phyloP scores from a whole-genome alignment of 2,113 vertebrate genomes.

The Oryzias javanicus region DNA sequence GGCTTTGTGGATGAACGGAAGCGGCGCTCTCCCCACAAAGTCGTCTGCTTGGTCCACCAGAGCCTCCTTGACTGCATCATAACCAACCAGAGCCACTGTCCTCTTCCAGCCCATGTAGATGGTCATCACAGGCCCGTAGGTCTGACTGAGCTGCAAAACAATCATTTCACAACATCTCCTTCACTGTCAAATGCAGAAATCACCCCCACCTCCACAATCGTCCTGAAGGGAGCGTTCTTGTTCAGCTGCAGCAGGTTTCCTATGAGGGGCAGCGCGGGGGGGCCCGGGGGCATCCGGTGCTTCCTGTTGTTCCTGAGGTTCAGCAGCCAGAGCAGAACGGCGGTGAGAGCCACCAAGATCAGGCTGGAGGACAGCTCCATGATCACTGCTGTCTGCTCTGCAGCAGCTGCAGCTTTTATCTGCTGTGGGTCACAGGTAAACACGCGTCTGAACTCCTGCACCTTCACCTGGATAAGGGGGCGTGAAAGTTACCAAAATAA shows the following conservation, averaged over 20 bases:
- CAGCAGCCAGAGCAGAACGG: slow-evolving; percentile 51
- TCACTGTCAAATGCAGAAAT: no score
- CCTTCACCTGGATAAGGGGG: neutral
- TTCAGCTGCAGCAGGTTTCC: slow-evolving; percentile 67
- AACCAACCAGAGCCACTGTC: slow-evolving; percentile 67
- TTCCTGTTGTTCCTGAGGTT: slow-evolving; percentile 11
- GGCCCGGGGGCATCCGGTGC: slow-evolving; percentile 65
- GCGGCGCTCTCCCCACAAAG: slow-evolving; percentile 63
- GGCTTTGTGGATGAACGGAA: slow-evolving; percentile 46
- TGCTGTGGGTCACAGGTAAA: neutral
- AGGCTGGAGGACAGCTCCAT: slow-evolving; percentile 60
- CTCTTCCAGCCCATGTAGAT: slow-evolving; percentile 70
- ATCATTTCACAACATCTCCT: no score
- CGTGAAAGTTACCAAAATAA: no score
- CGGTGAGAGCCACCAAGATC: slow-evolving; percentile 39
- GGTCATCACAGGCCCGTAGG: slow-evolving; percentile 68
- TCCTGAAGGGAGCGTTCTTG: slow-evolving; percentile 61
- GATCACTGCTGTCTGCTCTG: neutral
- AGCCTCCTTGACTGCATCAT: slow-evolving; percentile 72
- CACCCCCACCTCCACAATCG: slow-evolving; percentile 58
- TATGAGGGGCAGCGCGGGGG: slow-evolving; percentile 58
- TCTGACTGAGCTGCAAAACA: slow-evolving; percentile 58
- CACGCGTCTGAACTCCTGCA: neutral
- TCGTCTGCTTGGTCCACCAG: slow-evolving; percentile 74
- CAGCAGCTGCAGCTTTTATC: neutral